phyloP scores from a whole-genome alignment of 1,140 invertebrate species.

The Bombyx mori region ASM3026992v2 NC_085131.1:13502501-13503000 shows the following conservation, averaged over 20 bases:
- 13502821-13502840: conserved; percentile 28
- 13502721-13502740: conserved; percentile 33
- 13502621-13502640: not conserved
- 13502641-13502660: not conserved
- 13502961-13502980: too few relatives aligned
- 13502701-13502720: conserved; percentile 9
- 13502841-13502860: conserved; percentile 11
- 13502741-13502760: conserved; percentile 52
- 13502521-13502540: too few relatives aligned
- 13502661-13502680: not conserved
- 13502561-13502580: too few relatives aligned
- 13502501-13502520: too few relatives aligned
- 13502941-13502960: too few relatives aligned
- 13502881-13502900: conserved; percentile 3
- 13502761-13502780: conserved; percentile 39
- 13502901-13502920: too few relatives aligned
- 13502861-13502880: conserved; percentile 5
- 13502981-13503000: too few relatives aligned
- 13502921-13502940: too few relatives aligned
- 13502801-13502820: conserved; percentile 23
- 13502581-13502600: not conserved
- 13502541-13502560: too few relatives aligned
- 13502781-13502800: conserved; percentile 63
- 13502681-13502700: not conserved
- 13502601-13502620: not conserved